Percentiles rank a stretch among this genome's conserved stretches.
phyloP scores from a whole-genome alignment of 2,113 vertebrate genomes.

The Rhea pennata region DNA sequence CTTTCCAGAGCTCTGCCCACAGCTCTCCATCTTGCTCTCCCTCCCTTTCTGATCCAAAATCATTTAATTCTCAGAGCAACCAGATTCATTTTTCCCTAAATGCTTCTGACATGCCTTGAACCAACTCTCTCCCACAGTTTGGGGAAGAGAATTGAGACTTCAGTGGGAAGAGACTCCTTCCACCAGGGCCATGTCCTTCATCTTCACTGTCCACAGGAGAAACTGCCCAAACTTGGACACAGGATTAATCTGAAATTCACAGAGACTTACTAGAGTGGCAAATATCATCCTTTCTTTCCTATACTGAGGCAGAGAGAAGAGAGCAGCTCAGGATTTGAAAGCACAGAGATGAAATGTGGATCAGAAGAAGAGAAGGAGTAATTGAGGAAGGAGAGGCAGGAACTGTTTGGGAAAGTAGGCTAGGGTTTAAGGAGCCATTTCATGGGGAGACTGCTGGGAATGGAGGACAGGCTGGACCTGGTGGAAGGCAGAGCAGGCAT shows the following conservation, averaged over 20 bases:
- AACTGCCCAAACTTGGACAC: neutral
- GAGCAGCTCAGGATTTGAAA: neutral
- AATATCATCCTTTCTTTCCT: neutral
- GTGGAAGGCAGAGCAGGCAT: neutral
- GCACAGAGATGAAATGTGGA: neutral
- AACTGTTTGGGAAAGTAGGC: neutral
- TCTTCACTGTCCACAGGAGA: neutral
- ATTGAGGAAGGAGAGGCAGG: neutral
- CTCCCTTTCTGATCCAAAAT: neutral
- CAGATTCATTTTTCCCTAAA: neutral
- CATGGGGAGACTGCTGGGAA: neutral
- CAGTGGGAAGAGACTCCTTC: neutral
- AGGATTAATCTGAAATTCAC: neutral
- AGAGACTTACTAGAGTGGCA: neutral
- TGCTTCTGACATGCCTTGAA: neutral
- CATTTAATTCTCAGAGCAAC: neutral
- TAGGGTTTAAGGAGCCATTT: neutral
- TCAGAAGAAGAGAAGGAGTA: neutral
- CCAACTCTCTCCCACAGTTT: neutral
- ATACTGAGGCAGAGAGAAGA: fast-evolving
- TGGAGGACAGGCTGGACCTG: neutral
- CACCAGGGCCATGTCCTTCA: neutral
- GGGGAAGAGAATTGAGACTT: neutral
- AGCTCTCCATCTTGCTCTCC: neutral
- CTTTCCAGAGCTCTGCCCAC: neutral